These are phyloP conservation scores for Pelagia noctiluca DNA, from an alignment of 30 jellyfish, hydroid and myxozoan genomes.

Conservation along the genomic window DNA sequence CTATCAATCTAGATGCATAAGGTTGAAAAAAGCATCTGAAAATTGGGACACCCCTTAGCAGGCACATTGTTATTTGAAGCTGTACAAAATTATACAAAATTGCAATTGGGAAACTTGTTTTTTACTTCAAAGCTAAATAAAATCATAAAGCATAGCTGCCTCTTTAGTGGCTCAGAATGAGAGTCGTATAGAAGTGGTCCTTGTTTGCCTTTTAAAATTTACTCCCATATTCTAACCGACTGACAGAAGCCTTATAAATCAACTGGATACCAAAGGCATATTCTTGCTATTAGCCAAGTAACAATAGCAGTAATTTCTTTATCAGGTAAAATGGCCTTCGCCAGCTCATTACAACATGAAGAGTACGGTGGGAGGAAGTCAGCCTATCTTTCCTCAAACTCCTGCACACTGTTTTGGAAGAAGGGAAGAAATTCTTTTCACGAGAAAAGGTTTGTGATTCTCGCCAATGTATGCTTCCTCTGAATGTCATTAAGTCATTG, in stretches of 20 bases:
- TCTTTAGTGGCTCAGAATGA: too few relatives aligned
- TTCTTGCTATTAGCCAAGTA: neutral
- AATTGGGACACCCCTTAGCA: too few relatives aligned
- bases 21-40: too few relatives aligned
- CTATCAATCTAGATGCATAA: too few relatives aligned
- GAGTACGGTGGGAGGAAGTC: constrained; percentile 34
- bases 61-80: too few relatives aligned
- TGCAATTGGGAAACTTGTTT: too few relatives aligned
- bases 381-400: constrained; percentile 23
- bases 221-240: neutral
- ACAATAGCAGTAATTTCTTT: neutral
- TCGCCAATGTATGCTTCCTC: neutral
- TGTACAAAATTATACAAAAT: too few relatives aligned
- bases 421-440: constrained; percentile 26
- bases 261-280: too few relatives aligned
- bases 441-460: constrained; percentile 60
- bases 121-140: too few relatives aligned
- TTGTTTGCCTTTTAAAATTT: too few relatives aligned
- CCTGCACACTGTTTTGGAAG: constrained; percentile 66
- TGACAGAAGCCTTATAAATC: neutral
- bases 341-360: constrained; percentile 72
- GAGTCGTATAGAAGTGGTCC: too few relatives aligned
- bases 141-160: too few relatives aligned
- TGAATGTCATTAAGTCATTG: neutral
- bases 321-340: constrained; percentile 77